These are phyloP conservation scores for Acleris cristana DNA, from an alignment of 2,888 invertebrate genomes.

Conservation along the genomic window DNA sequence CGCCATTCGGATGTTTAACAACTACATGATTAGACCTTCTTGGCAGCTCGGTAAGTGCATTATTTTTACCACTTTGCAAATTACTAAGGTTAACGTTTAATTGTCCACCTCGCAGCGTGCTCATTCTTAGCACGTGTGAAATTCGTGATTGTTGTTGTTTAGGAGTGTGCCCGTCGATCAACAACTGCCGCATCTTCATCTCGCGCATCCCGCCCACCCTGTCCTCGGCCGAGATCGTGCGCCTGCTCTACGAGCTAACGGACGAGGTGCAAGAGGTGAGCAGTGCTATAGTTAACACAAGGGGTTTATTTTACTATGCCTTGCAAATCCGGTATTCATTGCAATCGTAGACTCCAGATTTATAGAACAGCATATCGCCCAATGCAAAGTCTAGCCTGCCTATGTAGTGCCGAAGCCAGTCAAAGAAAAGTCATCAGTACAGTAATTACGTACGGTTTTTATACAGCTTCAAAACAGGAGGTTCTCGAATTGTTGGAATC, in stretches of 20 bases:
- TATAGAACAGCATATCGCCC: too few relatives aligned
- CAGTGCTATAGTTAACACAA: not conserved
- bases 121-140: too few relatives aligned
- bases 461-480: too few relatives aligned
- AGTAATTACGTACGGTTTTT: too few relatives aligned
- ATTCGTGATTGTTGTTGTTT: not conserved
- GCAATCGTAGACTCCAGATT: too few relatives aligned
- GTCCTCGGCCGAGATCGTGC: conserved; percentile 84
- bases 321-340: too few relatives aligned
- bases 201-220: conserved; percentile 83
- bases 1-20: conserved; percentile 87
- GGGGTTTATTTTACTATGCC: too few relatives aligned
- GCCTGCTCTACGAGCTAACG: conserved; percentile 80
- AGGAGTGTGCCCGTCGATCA: conserved; percentile 89
- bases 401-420: too few relatives aligned
- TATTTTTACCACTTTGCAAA: not conserved
- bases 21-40: conserved; percentile 87
- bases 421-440: too few relatives aligned
- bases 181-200: conserved; percentile 90
- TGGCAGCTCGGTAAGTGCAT: conserved; percentile 79
- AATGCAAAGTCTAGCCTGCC: too few relatives aligned
- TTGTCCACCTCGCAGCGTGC: too few relatives aligned
- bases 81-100: not conserved
- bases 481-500: too few relatives aligned
- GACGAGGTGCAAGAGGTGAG: conserved; percentile 75